phyloP scores from a whole-genome alignment of 2,797 vertebrate genomes.

The Xerus rutilus region DNA sequence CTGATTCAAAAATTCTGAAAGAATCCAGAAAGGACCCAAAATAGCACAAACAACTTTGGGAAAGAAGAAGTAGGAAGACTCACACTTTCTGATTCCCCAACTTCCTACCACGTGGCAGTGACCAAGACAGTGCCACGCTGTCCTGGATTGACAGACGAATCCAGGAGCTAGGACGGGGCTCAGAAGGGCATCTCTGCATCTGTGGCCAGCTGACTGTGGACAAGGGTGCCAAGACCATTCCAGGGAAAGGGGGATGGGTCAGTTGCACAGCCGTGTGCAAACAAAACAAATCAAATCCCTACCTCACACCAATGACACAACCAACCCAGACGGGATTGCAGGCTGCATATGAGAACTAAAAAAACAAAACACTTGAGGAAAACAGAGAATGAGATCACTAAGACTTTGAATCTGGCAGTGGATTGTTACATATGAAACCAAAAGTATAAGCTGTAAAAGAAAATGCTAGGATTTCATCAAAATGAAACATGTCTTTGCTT shows the following conservation, averaged over 20 bases:
- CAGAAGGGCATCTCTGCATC: too few relatives aligned
- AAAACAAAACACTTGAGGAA: neutral
- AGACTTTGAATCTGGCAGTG: neutral
- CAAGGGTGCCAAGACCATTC: neutral
- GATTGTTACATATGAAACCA: too few relatives aligned
- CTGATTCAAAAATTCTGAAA: neutral
- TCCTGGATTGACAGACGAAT: neutral
- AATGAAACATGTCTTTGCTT: neutral
- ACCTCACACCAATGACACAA: neutral
- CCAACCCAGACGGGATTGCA: neutral
- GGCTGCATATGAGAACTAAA: neutral
- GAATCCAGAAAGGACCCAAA: too few relatives aligned
- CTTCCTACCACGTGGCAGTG: too few relatives aligned
- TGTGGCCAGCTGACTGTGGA: neutral
- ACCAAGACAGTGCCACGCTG: accelerated
- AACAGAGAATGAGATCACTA: neutral
- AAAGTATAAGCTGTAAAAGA: neutral
- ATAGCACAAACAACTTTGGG: neutral
- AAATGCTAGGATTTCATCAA: neutral
- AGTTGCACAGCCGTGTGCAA: neutral
- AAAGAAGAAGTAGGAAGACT: neutral
- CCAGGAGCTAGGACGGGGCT: accelerated
- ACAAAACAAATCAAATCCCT: neutral
- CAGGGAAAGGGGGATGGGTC: neutral
- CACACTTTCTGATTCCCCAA: neutral